Evolutionary conservation across 2,888 invertebrate species (phyloP).

Genomic region (Ectemnius cavifrons): DNA sequence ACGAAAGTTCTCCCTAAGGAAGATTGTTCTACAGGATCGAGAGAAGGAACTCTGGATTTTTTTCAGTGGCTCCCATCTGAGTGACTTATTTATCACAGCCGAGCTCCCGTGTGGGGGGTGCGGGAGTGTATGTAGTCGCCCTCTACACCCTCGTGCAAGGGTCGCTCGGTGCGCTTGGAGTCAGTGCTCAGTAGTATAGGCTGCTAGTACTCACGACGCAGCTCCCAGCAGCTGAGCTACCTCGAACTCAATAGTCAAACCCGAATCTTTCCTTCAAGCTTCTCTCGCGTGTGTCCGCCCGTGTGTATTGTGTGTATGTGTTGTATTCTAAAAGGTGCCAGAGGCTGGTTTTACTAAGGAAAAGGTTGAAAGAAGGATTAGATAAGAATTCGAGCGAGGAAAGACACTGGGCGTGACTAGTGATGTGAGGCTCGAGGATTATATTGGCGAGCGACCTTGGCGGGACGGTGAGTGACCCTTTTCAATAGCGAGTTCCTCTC

Average conservation of each 20-base stretch:
- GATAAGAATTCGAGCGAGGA: neutral
- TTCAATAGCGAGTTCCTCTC: conserved; percentile 37
- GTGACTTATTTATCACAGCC: too few species aligned
- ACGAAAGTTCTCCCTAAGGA: neutral
- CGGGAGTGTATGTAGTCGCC: conserved; percentile 54
- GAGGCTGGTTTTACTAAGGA: conserved; percentile 9
- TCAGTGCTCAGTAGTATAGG: conserved; percentile 9
- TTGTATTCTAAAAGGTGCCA: too few species aligned
- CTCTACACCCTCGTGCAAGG: conserved; percentile 40
- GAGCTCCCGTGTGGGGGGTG: conserved; percentile 37
- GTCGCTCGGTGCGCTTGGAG: conserved; percentile 30
- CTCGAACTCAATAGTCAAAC: conserved; percentile 20
- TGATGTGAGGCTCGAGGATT: conserved; percentile 29
- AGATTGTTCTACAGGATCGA: neutral
- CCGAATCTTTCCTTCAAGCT: neutral
- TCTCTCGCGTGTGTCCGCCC: conserved; percentile 1
- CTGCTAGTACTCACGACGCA: conserved; percentile 57
- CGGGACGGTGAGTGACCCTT: conserved; percentile 73
- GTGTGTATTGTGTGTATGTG: neutral
- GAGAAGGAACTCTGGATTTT: neutral
- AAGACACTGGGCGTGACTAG: conserved; percentile 26
- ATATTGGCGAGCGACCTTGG: conserved; percentile 62
- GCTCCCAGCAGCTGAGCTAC: conserved; percentile 54
- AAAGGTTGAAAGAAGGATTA: conserved; percentile 23
- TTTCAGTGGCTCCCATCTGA: too few species aligned